Evolutionary conservation across 2,888 invertebrate genomes (phyloP), one percentile per base, ranked within the genome.

Genomic region (Psococerastis gibbosa): DNA sequence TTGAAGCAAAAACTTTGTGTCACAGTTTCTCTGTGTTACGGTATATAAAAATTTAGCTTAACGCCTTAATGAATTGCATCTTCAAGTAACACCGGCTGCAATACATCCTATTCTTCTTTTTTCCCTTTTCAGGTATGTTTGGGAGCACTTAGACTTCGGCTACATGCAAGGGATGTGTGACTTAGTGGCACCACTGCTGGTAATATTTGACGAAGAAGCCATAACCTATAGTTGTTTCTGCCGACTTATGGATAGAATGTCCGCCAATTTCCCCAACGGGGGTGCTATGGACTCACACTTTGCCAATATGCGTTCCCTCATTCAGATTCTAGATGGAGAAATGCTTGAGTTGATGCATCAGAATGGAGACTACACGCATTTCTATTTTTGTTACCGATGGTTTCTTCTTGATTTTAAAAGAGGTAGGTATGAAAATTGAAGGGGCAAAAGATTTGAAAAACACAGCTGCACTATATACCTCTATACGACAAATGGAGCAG

Each of bases 121-220:
- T 32, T 33, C 46, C 43, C 47, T n/a, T 48, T 57, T 2, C 54
- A 88, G 87, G n/a, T 94, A 89, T 61, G 92, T 95, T 2, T 94
- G 92, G 88, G 85, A 92, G 57, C 85, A 94, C 59, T 64, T 95
- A 51, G 89, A 92, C 41, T 74, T 80, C 31, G 94, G 94, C 9
- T 95, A 95, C 65, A 87, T 94, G 72, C 94, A 94, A 62, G 94
- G 94, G 53, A 95, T 94, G 94, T 94, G 94, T 61, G 94, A 94
- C 64, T 67, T 95, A 47, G 87, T 82, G 1, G 94, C 94, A 0
- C 94, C 92, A 0, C 65, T 95, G 2, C 69, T 95, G 16, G 92
- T 94, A 13, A 79, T 87, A 55, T 79, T 91, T 65, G 81, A 87
- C 56, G 91, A 95, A 58, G 94, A 94, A 61, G 82, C 88, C 0